A percentile compares a stretch with the other conserved stretches of the same genome.
These are phyloP conservation scores for Spatula clypeata DNA, from an alignment of 2,797 vertebrate genomes.

Conservation along the genomic window DNA sequence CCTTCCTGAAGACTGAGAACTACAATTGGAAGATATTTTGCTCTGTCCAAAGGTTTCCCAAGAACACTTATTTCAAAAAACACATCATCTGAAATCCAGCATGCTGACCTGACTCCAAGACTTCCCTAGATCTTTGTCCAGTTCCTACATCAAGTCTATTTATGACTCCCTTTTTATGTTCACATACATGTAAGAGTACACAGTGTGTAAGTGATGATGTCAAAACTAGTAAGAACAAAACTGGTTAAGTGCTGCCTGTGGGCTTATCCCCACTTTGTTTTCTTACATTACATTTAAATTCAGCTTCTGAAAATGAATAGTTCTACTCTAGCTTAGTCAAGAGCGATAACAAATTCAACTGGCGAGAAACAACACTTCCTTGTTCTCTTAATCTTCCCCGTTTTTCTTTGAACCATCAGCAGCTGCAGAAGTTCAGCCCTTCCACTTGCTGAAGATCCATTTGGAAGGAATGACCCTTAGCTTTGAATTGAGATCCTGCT, in stretches of 20 bases:
- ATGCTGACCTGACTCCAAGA: neutral
- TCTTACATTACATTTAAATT: neutral
- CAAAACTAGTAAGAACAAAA: neutral
- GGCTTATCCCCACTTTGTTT: neutral
- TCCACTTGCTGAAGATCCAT: neutral
- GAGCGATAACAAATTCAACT: constrained; percentile 29
- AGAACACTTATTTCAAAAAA: neutral
- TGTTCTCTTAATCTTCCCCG: constrained; percentile 5
- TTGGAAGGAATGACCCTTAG: constrained; percentile 3
- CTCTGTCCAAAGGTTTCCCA: neutral
- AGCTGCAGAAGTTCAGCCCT: neutral
- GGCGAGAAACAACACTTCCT: neutral
- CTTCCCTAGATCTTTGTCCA: neutral
- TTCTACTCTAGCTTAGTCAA: neutral
- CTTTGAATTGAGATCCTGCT: neutral
- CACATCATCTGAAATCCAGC: neutral
- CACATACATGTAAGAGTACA: neutral
- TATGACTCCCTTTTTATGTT: neutral
- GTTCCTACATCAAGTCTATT: neutral
- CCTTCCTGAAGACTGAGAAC: neutral
- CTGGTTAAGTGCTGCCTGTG: neutral
- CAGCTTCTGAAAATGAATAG: constrained; percentile 16
- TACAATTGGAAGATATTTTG: neutral
- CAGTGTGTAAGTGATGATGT: neutral
- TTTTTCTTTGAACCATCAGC: constrained; percentile 28